phyloP scores from a whole-genome alignment of 2,888 invertebrate genomes.

The Hydropsyche betteni region DNA sequence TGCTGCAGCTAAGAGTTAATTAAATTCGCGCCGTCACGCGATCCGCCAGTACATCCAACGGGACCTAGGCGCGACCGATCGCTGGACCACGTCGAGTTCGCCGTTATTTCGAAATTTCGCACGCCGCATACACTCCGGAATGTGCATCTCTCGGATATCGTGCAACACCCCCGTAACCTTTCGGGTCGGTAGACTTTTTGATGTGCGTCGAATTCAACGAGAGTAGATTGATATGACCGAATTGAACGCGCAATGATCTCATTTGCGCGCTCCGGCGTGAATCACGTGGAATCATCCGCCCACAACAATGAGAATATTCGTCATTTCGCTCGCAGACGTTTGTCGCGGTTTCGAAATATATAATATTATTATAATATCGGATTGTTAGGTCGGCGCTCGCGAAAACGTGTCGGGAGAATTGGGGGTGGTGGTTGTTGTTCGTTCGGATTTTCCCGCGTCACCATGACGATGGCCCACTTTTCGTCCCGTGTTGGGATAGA shows the following conservation, averaged over 20 bases:
- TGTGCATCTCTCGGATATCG: not conserved
- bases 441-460: not conserved
- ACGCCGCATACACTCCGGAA: no score
- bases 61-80: conserved; percentile 13
- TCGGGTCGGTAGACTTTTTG: not conserved
- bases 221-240: conserved; percentile 18
- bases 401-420: not conserved
- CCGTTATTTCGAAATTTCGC: not conserved
- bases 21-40: conserved; percentile 17
- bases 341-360: no score
- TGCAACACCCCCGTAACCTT: no score
- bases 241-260: conserved; percentile 20
- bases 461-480: conserved; percentile 8
- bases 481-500: not conserved
- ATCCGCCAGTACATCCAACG: conserved; percentile 16
- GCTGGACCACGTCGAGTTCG: conserved; percentile 18
- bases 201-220: not conserved
- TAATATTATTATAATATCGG: no score
- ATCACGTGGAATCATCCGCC: conserved; percentile 25
- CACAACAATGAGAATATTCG: not conserved
- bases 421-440: not conserved
- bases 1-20: not conserved
- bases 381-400: no score
- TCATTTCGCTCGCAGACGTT: no score
- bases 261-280: conserved; percentile 16